phyloP scores from a whole-genome alignment of 1,140 invertebrate species.

The Macrobrachium nipponense region DNA sequence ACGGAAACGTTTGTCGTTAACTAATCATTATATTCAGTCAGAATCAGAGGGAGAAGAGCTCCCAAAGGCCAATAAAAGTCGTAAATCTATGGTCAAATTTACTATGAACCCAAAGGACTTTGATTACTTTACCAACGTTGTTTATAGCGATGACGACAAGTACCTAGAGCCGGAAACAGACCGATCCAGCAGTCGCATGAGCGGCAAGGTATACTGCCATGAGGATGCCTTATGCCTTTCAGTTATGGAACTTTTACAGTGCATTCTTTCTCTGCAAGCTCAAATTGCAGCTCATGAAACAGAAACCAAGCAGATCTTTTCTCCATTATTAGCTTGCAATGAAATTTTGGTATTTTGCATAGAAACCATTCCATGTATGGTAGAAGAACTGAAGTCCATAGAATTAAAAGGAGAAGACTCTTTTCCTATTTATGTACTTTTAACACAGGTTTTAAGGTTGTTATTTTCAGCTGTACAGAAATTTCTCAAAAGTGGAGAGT shows the following conservation, averaged over 20 bases:
- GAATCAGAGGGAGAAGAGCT: constrained; percentile 44
- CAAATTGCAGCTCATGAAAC: constrained; percentile 42
- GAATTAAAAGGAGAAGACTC: constrained; percentile 7
- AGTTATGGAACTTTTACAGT: constrained; percentile 43
- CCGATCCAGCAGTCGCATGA: not conserved
- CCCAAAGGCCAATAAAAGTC: not conserved
- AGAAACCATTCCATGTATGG: constrained; percentile 45
- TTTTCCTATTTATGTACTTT: not conserved
- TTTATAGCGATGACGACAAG: constrained; percentile 50
- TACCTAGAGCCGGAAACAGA: constrained; percentile 7
- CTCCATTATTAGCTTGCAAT: constrained; percentile 38
- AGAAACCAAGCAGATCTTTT: constrained; percentile 35
- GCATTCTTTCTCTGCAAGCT: constrained; percentile 45
- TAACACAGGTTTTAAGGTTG: constrained; percentile 32
- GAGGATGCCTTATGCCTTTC: constrained; percentile 22
- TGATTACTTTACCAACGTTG: constrained; percentile 44
- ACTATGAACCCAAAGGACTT: constrained; percentile 56
- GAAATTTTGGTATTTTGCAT: constrained; percentile 49
- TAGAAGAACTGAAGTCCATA: constrained; percentile 22
- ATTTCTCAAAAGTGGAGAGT: constrained; percentile 40
- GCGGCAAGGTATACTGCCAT: constrained; percentile 5
- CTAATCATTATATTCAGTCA: constrained; percentile 7
- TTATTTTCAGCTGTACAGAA: constrained; percentile 49
- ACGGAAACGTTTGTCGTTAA: constrained; percentile 18
- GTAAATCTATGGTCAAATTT: constrained; percentile 50